Percentiles rank a stretch among this genome's conserved stretches.
These are phyloP conservation scores for Colletes gigas DNA, from an alignment of 1,140 invertebrate species.

Conservation along the genomic window DNA sequence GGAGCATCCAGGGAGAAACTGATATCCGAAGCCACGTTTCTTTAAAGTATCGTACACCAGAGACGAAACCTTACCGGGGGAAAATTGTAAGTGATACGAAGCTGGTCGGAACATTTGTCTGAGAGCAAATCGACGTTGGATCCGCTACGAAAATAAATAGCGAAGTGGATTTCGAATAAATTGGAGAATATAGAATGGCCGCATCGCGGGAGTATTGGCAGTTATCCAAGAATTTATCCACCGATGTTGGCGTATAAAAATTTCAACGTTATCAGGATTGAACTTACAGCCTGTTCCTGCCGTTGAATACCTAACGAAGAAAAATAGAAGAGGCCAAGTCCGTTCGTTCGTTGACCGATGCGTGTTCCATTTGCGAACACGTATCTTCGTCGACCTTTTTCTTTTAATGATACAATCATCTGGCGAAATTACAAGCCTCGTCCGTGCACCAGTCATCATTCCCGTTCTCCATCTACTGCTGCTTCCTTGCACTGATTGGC, in stretches of 20 bases:
- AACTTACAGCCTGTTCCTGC: slow-evolving; percentile 33
- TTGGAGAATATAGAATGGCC: slow-evolving; percentile 40
- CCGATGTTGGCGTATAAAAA: slow-evolving; percentile 65
- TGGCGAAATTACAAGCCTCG: too few species aligned
- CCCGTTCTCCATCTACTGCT: too few species aligned
- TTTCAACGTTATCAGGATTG: slow-evolving; percentile 69
- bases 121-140: slow-evolving; percentile 42
- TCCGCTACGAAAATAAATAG: slow-evolving; percentile 52
- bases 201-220: slow-evolving; percentile 30
- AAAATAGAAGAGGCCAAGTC: slow-evolving; percentile 21
- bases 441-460: too few species aligned
- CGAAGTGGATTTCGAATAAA: slow-evolving; percentile 56
- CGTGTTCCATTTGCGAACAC: neutral
- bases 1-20: neutral
- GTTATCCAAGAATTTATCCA: slow-evolving; percentile 63
- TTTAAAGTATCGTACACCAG: neutral
- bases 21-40: neutral
- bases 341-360: slow-evolving; percentile 16
- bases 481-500: too few species aligned
- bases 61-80: neutral
- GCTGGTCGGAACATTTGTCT: slow-evolving; percentile 4
- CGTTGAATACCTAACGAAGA: slow-evolving; percentile 50
- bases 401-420: too few species aligned
- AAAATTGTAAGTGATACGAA: slow-evolving; percentile 24
- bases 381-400: neutral